These are phyloP conservation scores for Crioceris asparagi DNA, from an alignment of 2,888 invertebrate genomes.

Conservation along the genomic window DNA sequence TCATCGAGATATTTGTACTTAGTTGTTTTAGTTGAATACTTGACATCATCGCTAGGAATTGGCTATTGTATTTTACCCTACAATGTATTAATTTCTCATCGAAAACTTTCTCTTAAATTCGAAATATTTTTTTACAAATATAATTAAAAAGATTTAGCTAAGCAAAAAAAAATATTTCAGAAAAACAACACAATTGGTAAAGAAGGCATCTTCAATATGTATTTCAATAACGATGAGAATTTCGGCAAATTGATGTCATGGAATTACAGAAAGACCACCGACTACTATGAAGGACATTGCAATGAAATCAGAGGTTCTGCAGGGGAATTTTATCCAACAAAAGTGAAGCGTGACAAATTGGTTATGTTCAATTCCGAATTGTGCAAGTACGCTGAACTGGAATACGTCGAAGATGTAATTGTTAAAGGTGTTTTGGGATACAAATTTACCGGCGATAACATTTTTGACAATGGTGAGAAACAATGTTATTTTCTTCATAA, in stretches of 20 bases:
- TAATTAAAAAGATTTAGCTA: no score
- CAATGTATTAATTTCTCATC: background rate
- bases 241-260: slow-evolving; percentile 62
- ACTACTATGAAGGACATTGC: slow-evolving; percentile 46
- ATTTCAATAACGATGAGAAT: slow-evolving; percentile 52
- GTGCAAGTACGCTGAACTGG: slow-evolving; percentile 56
- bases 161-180: no score
- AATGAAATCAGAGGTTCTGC: slow-evolving; percentile 60
- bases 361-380: slow-evolving; percentile 62
- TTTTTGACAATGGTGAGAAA: slow-evolving; percentile 54
- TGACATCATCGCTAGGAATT: no score
- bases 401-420: slow-evolving; percentile 47
- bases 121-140: no score
- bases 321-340: slow-evolving; percentile 70
- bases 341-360: slow-evolving; percentile 47
- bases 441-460: slow-evolving; percentile 52
- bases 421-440: slow-evolving; percentile 52
- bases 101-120: no score
- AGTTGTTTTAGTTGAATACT: no score
- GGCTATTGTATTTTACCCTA: no score
- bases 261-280: slow-evolving; percentile 54
- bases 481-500: slow-evolving; percentile 1
- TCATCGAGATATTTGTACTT: no score
- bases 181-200: slow-evolving; percentile 61
- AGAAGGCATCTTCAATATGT: slow-evolving; percentile 65